Base-by-base conservation (phyloP, 2,113 vertebrate species). In the Sinocyclocheilus anshuiensis region DNA sequence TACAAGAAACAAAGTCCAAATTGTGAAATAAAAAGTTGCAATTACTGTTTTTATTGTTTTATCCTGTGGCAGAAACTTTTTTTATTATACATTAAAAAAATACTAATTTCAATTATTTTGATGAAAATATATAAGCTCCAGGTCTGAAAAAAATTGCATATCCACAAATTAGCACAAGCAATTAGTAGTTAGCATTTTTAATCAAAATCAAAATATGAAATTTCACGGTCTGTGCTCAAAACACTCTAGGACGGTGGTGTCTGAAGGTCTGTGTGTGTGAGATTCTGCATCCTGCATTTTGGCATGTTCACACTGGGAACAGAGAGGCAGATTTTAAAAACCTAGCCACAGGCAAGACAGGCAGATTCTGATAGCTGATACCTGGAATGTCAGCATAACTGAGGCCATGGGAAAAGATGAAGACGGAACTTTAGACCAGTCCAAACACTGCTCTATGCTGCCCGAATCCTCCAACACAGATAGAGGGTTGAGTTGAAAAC, bases 231-330 rank as follows among this genome's bases (percentile, higher is more conserved):
- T 33, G 24, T 83, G 45, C 12, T 18, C 45, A 61, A 83, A 84
- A 63, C 45, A 24, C 26, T 57, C 39, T 33, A 71, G 16, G 39
- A 7, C 7, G 39, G 63, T 61, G n/a, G 15, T 53, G n/a, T 85
- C 20, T 74, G n/a, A 16, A 24, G 24, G n/a, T 13, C 3, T 26
- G 39, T 13, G 72, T 7, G 39, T 76, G 29, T 71, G 76, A 20
- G 45, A 77, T 16, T 1, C 72, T 83, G 59, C 57, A 71, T 29
- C n/a, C 36, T 61, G 24, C 59, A 84, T 63, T 39, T 13, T 91
- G 88, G 89, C 93, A 76, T 93, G 93, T 94, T 92, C 88, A 90
- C 92, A 94, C 91, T 92, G 87, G 89, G 91, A 92, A 84, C 33
- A 86, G 91, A 88, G 89, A 86, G 88, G 87, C 74, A 78, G 90